Evolutionary conservation across 2,797 vertebrate species (phyloP).

Genomic region (Limosa lapponica): DNA sequence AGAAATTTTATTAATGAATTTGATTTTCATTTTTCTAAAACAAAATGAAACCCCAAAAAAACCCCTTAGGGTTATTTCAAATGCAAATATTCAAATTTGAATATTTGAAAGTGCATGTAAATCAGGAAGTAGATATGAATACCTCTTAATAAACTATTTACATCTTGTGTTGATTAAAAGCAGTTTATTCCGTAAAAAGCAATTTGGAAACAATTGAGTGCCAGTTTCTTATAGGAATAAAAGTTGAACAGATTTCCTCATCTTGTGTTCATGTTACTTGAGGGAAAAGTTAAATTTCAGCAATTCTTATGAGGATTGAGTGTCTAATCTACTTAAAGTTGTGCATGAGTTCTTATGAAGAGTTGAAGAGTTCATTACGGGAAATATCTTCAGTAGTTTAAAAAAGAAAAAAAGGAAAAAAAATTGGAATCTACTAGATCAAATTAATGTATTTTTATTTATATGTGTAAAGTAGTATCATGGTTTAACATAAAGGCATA

Average conservation of each 20-base stretch:
- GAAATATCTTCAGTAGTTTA: not conserved
- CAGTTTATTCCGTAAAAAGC: not conserved
- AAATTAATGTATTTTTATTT: not conserved
- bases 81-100: not conserved
- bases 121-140: not conserved
- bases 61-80: not conserved
- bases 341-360: not conserved
- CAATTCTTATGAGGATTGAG: not conserved
- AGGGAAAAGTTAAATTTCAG: not conserved
- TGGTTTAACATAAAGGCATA: not conserved
- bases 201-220: not conserved
- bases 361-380: not conserved
- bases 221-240: not conserved
- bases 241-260: not conserved
- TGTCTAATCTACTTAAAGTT: not conserved
- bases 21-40: not conserved
- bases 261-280: not conserved
- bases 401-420: not conserved
- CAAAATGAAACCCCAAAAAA: rapidly evolving
- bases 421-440: not conserved
- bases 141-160: not conserved
- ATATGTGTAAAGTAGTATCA: not conserved
- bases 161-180: not conserved
- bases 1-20: not conserved
- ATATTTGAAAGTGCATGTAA: not conserved